A percentile compares a stretch with the other conserved stretches of the same genome.
Evolutionary conservation across 2,888 invertebrate genomes (phyloP).

Genomic region (Xanthia icteritia): DNA sequence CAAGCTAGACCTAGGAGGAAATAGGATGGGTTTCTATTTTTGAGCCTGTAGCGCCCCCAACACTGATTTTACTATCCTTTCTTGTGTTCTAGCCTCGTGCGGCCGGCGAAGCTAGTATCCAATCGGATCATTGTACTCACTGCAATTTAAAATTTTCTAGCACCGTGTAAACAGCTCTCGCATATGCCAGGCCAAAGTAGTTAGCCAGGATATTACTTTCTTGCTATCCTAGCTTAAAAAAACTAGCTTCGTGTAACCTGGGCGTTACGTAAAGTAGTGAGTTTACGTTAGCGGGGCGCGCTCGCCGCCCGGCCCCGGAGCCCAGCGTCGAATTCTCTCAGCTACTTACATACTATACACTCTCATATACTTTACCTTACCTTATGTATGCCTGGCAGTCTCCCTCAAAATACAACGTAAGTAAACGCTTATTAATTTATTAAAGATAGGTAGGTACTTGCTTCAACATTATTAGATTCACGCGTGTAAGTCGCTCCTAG

Average conservation of each 20-base stretch:
- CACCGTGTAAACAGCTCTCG: no score
- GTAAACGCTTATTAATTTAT: slow-evolving; percentile 44
- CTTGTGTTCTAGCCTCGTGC: neutral
- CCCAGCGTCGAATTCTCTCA: slow-evolving; percentile 48
- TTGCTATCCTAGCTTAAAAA: neutral
- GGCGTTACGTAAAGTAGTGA: slow-evolving; percentile 59
- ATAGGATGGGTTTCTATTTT: neutral
- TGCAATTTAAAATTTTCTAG: neutral
- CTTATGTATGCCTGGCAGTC: slow-evolving; percentile 33
- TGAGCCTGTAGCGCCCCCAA: neutral
- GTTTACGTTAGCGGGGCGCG: slow-evolving; percentile 53
- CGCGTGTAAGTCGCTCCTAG: neutral
- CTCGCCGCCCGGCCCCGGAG: slow-evolving; percentile 8
- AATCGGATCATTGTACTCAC: neutral
- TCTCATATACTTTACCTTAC: slow-evolving; percentile 45
- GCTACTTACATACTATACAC: slow-evolving; percentile 46
- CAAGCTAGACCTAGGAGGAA: neutral
- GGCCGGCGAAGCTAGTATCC: no score
- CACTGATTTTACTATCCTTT: neutral
- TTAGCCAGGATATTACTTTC: neutral
- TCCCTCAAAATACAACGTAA: slow-evolving; percentile 51
- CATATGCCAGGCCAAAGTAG: neutral
- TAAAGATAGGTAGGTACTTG: neutral
- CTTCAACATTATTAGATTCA: neutral
- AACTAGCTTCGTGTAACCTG: neutral